These are phyloP conservation scores for Drosophila differens DNA, from an alignment of 2,888 invertebrate genomes.

Conservation along the genomic window DNA sequence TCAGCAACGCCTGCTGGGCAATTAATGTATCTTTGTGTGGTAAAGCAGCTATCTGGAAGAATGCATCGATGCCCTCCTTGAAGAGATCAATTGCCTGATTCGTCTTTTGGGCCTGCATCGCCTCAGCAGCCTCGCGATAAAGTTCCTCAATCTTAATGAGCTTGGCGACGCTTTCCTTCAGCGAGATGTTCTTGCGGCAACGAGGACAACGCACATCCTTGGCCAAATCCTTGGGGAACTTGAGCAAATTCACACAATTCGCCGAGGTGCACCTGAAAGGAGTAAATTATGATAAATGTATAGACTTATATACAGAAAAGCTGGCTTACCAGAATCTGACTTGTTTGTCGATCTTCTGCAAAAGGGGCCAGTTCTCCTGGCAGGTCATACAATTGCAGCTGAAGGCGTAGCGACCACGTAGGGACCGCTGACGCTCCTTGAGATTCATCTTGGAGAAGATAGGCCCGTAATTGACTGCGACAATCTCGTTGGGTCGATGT, in stretches of 20 bases:
- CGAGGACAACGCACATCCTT: slow-evolving; percentile 86
- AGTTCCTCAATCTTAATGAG: slow-evolving; percentile 86
- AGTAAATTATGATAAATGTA: not conserved
- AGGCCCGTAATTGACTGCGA: slow-evolving; percentile 94
- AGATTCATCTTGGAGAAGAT: slow-evolving; percentile 88
- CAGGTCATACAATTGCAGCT: slow-evolving; percentile 91
- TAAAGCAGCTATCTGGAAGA: slow-evolving; percentile 87
- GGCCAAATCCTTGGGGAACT: slow-evolving; percentile 85
- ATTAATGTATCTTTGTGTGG: slow-evolving; percentile 90
- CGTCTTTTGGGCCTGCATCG: slow-evolving; percentile 86
- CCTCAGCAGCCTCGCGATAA: slow-evolving; percentile 85
- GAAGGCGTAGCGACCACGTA: slow-evolving; percentile 92
- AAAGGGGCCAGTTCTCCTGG: slow-evolving; percentile 90
- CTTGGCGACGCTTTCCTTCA: slow-evolving; percentile 85
- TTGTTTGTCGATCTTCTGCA: slow-evolving; percentile 87
- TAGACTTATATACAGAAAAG: rapidly evolving
- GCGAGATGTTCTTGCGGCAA: slow-evolving; percentile 86
- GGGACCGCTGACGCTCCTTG: slow-evolving; percentile 88
- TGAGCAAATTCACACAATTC: slow-evolving; percentile 86
- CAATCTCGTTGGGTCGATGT: slow-evolving; percentile 88
- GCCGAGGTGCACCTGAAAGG: slow-evolving; percentile 86
- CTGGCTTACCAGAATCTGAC: slow-evolving; percentile 81
- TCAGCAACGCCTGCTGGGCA: slow-evolving; percentile 89
- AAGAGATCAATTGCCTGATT: slow-evolving; percentile 87
- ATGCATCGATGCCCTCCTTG: slow-evolving; percentile 87